These are phyloP conservation scores for Catocala fraxini DNA, from an alignment of 2,888 invertebrate genomes.

Conservation along the genomic window DNA sequence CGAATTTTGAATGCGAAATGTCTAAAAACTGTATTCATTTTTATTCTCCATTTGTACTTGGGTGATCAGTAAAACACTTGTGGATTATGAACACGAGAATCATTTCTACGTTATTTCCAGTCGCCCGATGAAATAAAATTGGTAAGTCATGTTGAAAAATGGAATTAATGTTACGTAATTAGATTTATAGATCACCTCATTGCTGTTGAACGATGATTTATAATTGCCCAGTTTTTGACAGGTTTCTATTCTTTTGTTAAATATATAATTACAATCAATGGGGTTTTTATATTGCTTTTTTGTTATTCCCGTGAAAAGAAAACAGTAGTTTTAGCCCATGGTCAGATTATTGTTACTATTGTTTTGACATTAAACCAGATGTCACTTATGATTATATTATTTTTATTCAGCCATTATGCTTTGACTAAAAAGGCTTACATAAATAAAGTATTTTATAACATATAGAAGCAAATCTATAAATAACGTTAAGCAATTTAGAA, in stretches of 20 bases:
- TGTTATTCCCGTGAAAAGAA: too few relatives aligned
- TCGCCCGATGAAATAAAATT: slow-evolving; percentile 5
- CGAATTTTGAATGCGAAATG: slow-evolving; percentile 13
- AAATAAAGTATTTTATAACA: too few relatives aligned
- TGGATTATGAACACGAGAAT: slow-evolving; percentile 12
- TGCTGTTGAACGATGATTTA: slow-evolving; percentile 54
- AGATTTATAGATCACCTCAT: slow-evolving; percentile 52
- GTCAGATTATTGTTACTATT: slow-evolving; percentile 19
- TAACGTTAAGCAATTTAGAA: too few relatives aligned
- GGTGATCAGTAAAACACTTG: slow-evolving; percentile 14
- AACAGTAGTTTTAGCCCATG: slow-evolving; percentile 5
- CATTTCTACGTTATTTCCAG: slow-evolving; percentile 15
- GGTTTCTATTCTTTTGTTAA: slow-evolving; percentile 13
- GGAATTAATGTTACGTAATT: slow-evolving; percentile 4
- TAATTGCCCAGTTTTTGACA: slow-evolving; percentile 62
- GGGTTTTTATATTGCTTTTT: too few relatives aligned
- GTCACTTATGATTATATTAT: not conserved
- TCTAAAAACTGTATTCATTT: slow-evolving; percentile 13
- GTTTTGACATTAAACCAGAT: slow-evolving; percentile 21
- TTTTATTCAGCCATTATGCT: not conserved
- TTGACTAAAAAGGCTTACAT: too few relatives aligned
- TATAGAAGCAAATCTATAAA: not conserved
- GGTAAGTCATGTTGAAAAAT: not conserved
- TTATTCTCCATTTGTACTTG: slow-evolving; percentile 9
- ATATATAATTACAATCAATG: too few relatives aligned